A percentile compares a stretch with the other conserved stretches of the same genome.
phyloP scores from a whole-genome alignment of 2,113 vertebrate genomes.

The Myxocyprinus asiaticus region DNA sequence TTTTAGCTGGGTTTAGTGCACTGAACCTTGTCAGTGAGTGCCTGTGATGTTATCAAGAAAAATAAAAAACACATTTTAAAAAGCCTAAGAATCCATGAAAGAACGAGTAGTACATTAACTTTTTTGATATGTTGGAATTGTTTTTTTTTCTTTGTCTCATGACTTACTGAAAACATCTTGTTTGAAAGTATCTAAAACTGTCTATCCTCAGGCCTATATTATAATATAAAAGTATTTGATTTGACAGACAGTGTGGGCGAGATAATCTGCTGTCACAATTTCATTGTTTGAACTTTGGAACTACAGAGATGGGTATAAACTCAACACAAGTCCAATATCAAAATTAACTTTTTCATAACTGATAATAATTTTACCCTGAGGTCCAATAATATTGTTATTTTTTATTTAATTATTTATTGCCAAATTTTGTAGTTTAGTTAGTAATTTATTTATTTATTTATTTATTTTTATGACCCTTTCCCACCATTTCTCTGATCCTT shows the following conservation, averaged over 20 bases:
- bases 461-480: too few relatives aligned
- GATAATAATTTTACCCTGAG: too few relatives aligned
- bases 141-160: background rate
- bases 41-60: background rate
- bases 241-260: background rate
- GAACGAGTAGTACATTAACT: constrained; percentile 31
- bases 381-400: too few relatives aligned
- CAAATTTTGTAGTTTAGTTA: too few relatives aligned
- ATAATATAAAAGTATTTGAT: background rate
- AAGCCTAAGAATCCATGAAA: constrained; percentile 3
- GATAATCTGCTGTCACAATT: background rate
- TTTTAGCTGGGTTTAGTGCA: constrained; percentile 18
- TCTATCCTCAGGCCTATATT: constrained; percentile 18
- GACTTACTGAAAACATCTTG: too few relatives aligned
- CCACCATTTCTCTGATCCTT: too few relatives aligned
- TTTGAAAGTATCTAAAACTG: background rate
- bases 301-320: background rate
- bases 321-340: background rate
- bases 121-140: constrained; percentile 23
- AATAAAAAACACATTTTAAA: constrained; percentile 1
- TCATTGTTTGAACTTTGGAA: background rate
- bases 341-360: too few relatives aligned
- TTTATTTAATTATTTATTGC: too few relatives aligned
- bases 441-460: too few relatives aligned
- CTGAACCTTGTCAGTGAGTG: background rate